Percentiles rank a stretch among this genome's conserved stretches.
Conservation (phyloP, 1,140 invertebrate genomes). For the Meloidogyne exigua region DNA sequence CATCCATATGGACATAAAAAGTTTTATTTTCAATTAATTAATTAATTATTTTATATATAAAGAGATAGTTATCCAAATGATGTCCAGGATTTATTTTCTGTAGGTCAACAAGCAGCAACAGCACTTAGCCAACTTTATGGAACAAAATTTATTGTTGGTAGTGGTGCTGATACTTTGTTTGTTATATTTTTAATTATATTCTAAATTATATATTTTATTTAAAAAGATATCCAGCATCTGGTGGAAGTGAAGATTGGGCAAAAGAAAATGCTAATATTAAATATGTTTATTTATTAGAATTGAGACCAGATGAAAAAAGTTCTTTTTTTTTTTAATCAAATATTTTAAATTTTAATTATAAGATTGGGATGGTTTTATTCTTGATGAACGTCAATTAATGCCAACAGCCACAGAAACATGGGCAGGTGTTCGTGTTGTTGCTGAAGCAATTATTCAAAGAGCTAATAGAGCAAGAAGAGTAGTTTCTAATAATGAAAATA, state of each 20-base stretch:
- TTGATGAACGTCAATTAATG: slow-evolving; percentile 58
- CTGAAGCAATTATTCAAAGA: slow-evolving; percentile 58
- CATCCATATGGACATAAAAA: slow-evolving; percentile 61
- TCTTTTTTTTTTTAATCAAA: slow-evolving; percentile 14
- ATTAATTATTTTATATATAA: not conserved
- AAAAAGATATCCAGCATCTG: slow-evolving; percentile 57
- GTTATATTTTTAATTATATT: slow-evolving; percentile 12
- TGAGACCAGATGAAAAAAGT: slow-evolving; percentile 63
- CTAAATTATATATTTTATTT: not conserved
- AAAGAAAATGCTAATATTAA: slow-evolving; percentile 57
- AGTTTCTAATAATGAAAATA: not conserved
- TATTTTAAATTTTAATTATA: not conserved
- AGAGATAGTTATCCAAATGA: slow-evolving; percentile 62
- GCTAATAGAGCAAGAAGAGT: slow-evolving; percentile 21
- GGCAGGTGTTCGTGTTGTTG: slow-evolving; percentile 61
- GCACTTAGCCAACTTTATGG: slow-evolving; percentile 58
- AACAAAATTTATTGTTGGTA: slow-evolving; percentile 61
- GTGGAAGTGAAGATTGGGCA: slow-evolving; percentile 63
- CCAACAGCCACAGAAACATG: slow-evolving; percentile 62
- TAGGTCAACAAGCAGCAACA: slow-evolving; percentile 57
- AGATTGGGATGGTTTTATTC: slow-evolving; percentile 63
- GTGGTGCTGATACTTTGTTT: slow-evolving; percentile 45
- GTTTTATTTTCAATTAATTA: not conserved
- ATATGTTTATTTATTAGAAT: slow-evolving; percentile 60
- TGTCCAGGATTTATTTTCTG: slow-evolving; percentile 60